A percentile compares a stretch with the other conserved stretches of the same genome.
phyloP scores from a whole-genome alignment of 2,113 vertebrate genomes.

The Limnothrissa miodon region DNA sequence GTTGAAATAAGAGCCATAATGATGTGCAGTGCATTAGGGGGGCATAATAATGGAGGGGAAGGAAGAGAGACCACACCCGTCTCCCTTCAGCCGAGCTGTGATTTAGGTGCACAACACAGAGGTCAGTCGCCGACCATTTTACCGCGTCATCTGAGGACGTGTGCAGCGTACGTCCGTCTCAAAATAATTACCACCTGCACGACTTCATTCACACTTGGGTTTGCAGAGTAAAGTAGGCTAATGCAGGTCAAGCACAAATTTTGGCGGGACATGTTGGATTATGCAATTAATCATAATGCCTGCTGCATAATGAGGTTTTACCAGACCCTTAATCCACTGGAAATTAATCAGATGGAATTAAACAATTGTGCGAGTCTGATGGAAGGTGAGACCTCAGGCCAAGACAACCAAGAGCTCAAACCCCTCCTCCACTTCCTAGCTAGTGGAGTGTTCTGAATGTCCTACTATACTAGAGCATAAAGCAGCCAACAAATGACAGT shows the following conservation, averaged over 20 bases:
- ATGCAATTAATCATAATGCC: conserved; percentile 37
- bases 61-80: background rate
- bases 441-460: background rate
- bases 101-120: background rate
- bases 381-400: conserved; percentile 20
- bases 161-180: background rate
- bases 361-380: conserved; percentile 33
- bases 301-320: conserved; percentile 42
- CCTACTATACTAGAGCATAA: background rate
- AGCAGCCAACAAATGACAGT: background rate
- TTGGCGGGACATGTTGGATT: conserved; percentile 27
- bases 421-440: background rate
- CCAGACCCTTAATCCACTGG: conserved; percentile 40
- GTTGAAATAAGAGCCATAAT: background rate
- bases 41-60: background rate
- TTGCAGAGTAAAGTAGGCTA: conserved; percentile 16
- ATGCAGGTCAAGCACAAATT: conserved; percentile 28
- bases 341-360: conserved; percentile 45
- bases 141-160: background rate
- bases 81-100: background rate
- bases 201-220: conserved; percentile 23
- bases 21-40: background rate
- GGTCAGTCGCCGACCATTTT: background rate
- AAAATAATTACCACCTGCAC: conserved; percentile 32
- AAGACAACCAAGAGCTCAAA: conserved; percentile 28